Evolutionary conservation across 2,113 vertebrate species (phyloP).

Genomic region (Centrocercus urophasianus): DNA sequence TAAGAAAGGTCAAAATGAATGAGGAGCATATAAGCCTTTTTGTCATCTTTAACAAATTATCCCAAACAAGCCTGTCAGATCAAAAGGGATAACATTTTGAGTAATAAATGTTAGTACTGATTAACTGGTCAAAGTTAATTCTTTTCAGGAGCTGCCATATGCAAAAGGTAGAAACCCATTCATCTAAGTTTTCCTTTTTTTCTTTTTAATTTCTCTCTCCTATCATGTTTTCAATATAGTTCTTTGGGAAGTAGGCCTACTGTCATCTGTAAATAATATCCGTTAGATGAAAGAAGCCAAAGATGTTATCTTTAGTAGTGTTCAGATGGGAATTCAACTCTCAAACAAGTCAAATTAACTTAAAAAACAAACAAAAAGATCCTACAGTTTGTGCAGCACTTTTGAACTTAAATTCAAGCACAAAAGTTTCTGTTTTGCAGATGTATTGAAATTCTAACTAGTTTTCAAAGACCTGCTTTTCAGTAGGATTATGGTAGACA

Average conservation of each 20-base stretch:
- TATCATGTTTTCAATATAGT: neutral
- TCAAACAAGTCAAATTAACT: neutral
- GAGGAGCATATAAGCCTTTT: conserved; percentile 87
- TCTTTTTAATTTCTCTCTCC: conserved; percentile 41
- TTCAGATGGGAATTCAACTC: neutral
- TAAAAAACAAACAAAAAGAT: neutral
- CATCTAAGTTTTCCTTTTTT: conserved; percentile 73
- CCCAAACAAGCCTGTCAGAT: conserved; percentile 92
- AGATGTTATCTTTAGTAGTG: neutral
- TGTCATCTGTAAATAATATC: neutral
- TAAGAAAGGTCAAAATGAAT: conserved; percentile 95
- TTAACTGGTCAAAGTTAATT: conserved; percentile 93
- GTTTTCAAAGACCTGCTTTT: neutral
- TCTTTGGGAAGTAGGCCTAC: neutral
- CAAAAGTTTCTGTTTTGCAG: neutral
- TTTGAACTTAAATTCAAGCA: neutral
- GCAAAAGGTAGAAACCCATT: conserved; percentile 78
- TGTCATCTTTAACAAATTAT: conserved; percentile 97
- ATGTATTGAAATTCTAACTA: neutral
- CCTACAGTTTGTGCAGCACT: neutral
- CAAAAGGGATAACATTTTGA: conserved; percentile 83
- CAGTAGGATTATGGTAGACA: neutral
- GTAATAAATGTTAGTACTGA: conserved; percentile 90
- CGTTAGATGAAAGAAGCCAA: neutral
- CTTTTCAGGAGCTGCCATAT: conserved; percentile 80